Evolutionary conservation across 2,797 vertebrate species (phyloP).

Genomic region (Natrix natrix): DNA sequence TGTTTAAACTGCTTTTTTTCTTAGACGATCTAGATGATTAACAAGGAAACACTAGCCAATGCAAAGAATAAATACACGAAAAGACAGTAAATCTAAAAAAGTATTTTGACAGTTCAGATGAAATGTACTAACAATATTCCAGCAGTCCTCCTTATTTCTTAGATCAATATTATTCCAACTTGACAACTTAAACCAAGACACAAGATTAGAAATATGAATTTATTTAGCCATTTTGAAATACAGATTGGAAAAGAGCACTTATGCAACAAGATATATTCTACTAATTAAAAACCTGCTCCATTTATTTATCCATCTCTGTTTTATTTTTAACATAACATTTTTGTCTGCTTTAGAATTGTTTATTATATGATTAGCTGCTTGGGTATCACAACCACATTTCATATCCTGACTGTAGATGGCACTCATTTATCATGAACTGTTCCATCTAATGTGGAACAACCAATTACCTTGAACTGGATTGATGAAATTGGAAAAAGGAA

Average conservation of each 20-base stretch:
- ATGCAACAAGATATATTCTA: background rate
- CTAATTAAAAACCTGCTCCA: background rate
- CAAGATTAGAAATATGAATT: background rate
- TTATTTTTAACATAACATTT: background rate
- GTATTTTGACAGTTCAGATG: background rate
- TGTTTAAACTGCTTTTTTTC: background rate
- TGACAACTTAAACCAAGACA: background rate
- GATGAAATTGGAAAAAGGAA: background rate
- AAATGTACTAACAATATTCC: background rate
- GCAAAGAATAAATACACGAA: background rate
- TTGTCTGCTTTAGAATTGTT: background rate
- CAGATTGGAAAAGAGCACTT: constrained; percentile 9
- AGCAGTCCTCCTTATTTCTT: constrained; percentile 15
- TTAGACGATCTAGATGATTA: background rate
- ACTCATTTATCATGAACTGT: constrained; percentile 31
- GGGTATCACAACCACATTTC: background rate
- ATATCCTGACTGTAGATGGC: constrained; percentile 55
- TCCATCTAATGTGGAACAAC: background rate
- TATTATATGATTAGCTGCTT: background rate
- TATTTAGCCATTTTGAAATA: background rate
- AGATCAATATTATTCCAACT: constrained; percentile 6
- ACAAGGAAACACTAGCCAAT: background rate
- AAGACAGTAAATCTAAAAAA: background rate
- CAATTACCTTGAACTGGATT: background rate
- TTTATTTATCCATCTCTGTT: background rate